These are phyloP conservation scores for Lepisosteus oculatus DNA, from an alignment of 2,113 vertebrate genomes.

Conservation along the genomic window DNA sequence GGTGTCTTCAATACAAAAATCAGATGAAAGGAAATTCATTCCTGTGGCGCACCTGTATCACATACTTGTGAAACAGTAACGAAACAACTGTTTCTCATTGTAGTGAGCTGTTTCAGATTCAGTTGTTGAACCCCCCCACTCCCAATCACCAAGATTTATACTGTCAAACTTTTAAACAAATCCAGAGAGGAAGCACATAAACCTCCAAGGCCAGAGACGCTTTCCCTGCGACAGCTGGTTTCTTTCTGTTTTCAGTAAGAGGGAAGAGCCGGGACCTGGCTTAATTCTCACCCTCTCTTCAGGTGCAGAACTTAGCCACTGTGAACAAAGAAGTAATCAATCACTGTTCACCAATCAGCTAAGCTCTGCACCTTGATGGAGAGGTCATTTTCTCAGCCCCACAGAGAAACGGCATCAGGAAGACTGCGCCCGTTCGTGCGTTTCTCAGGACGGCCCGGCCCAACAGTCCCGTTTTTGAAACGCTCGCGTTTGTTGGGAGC, in stretches of 20 bases:
- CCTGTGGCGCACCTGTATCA: no score
- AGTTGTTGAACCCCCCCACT: background rate
- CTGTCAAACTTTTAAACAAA: background rate
- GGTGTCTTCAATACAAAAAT: no score
- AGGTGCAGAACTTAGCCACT: conserved; percentile 99
- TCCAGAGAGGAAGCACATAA: background rate
- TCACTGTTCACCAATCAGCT: conserved; percentile 99
- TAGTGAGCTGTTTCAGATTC: no score
- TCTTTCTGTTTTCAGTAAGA: conserved; percentile 5
- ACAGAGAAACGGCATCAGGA: conserved; percentile 29
- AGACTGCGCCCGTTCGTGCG: conserved; percentile 34
- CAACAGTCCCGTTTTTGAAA: conserved; percentile 4
- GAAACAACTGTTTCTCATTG: background rate
- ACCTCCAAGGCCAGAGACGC: background rate
- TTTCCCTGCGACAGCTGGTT: conserved; percentile 10
- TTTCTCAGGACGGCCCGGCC: conserved; percentile 31
- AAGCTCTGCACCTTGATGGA: conserved; percentile 97
- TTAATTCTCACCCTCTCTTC: conserved; percentile 81
- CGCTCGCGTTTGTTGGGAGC: conserved; percentile 17
- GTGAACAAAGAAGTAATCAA: conserved; percentile 99
- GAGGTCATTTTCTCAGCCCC: conserved; percentile 62
- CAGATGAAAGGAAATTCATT: no score
- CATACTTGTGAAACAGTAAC: background rate
- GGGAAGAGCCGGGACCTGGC: background rate
- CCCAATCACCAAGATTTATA: background rate